These are phyloP conservation scores for Bubo bubo DNA, from an alignment of 2,113 vertebrate species.

Conservation along the genomic window DNA sequence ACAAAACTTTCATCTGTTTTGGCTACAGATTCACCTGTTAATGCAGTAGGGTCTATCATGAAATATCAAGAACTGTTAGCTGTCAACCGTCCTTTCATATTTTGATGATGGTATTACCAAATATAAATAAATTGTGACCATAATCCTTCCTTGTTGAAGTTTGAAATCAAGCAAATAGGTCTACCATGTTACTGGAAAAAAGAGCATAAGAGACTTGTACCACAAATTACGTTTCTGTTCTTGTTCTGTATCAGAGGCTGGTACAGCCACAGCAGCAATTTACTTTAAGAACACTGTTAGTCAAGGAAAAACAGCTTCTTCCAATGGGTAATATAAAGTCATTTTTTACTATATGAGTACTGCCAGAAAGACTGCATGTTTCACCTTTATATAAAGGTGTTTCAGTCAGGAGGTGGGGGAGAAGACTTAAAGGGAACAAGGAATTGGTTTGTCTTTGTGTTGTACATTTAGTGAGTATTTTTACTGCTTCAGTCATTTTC, in stretches of 20 bases:
- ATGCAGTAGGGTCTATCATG: not conserved
- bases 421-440: not conserved
- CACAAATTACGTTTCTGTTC: not conserved
- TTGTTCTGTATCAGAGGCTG: not conserved
- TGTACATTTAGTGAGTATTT: not conserved
- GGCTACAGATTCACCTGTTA: not conserved
- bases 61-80: not conserved
- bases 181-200: not conserved
- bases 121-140: not conserved
- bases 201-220: not conserved
- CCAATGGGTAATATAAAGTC: not conserved
- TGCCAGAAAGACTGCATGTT: not conserved
- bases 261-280: not conserved
- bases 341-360: not conserved
- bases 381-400: not conserved
- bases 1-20: not conserved
- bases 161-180: not conserved
- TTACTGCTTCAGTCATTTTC: not conserved
- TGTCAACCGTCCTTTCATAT: not conserved
- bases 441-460: not conserved
- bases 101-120: not conserved
- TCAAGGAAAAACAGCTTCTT: not conserved
- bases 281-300: not conserved
- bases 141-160: not conserved
- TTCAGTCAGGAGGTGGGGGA: not conserved